Evolutionary conservation across 2,888 invertebrate genomes (phyloP).

Genomic region (Ganaspis brasiliensis): DNA sequence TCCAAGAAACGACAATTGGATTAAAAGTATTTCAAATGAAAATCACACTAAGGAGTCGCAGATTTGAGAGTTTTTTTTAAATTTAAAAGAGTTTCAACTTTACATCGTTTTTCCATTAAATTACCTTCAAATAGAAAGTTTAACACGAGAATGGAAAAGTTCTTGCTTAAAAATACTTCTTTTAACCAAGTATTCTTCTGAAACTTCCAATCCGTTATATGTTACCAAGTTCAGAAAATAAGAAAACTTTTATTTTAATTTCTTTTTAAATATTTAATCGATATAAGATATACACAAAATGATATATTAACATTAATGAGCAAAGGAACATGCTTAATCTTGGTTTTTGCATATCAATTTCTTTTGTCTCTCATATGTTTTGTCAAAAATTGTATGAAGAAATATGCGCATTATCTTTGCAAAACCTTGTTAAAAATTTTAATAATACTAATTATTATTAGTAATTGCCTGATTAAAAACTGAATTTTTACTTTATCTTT

Average conservation of each 20-base stretch:
- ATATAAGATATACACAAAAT: no score
- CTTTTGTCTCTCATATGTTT: no score
- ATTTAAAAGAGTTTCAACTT: constrained; percentile 7
- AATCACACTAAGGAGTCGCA: background rate
- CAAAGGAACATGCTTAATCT: no score
- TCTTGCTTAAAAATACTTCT: constrained; percentile 15
- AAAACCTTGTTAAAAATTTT: no score
- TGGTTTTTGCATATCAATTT: no score
- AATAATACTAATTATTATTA: no score
- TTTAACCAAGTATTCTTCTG: constrained; percentile 18
- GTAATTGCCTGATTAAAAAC: no score
- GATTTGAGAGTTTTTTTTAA: background rate
- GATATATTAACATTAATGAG: no score
- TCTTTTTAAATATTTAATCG: background rate
- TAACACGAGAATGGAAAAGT: constrained; percentile 12
- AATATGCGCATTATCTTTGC: no score
- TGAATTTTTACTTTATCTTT: background rate
- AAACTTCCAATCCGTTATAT: constrained; percentile 5
- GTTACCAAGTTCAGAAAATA: constrained; percentile 5
- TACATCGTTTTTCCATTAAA: constrained; percentile 18
- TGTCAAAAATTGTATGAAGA: no score
- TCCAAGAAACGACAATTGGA: background rate
- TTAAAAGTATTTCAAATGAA: background rate
- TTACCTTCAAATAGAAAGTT: constrained; percentile 5
- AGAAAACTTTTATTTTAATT: constrained; percentile 1